Evolutionary conservation across 2,113 vertebrate species (phyloP), one percentile per base, ranked within the genome.

Genomic region (Hyperopisus bebe): DNA sequence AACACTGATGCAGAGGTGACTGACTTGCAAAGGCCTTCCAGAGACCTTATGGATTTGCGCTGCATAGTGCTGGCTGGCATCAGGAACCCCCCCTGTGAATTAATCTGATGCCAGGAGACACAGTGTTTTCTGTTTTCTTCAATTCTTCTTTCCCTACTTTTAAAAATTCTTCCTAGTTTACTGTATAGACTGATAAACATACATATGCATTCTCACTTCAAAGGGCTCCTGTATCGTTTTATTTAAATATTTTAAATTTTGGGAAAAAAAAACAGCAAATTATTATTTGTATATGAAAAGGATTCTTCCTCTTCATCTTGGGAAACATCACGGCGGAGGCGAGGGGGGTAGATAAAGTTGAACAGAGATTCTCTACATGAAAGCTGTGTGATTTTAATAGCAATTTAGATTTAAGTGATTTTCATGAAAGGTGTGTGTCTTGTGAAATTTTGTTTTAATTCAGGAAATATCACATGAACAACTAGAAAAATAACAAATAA

Each of bases 261-360:
- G 27, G 27, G 5, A 6, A 10, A 80, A 62, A 21, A 24, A 42
- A 62, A 62, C 19, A 42, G 74, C 6, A 3, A 80, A 80, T 80
- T 80, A 77, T 77, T 77, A 80, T 80, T 80, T 80, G 74, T 35
- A 39, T 80, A 80, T 80, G 17, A 80, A 80, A 80, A 80, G 31
- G 74, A 42, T 80, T 80, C 74, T 39, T 46, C 8, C 44, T 47
- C 44, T 39, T 47, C 44, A 84, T 84, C 21, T 84, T 24, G 82
- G 82, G 47, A 84, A 84, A 84, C 44, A 42, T 82, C 44, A 42
- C 6, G 35, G 74, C 3, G 0, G 82, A 46, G 44, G 2, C 2
- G 15, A 10, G 82, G 82, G 80, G 7, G 82, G 21, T 11, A 82
- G 42, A 39, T 44, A 82, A 82, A 44, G 42, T 82, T 82, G 8